These are phyloP conservation scores for Papilio dardanus DNA, from an alignment of 1,140 invertebrate genomes.

Conservation along the genomic window DNA sequence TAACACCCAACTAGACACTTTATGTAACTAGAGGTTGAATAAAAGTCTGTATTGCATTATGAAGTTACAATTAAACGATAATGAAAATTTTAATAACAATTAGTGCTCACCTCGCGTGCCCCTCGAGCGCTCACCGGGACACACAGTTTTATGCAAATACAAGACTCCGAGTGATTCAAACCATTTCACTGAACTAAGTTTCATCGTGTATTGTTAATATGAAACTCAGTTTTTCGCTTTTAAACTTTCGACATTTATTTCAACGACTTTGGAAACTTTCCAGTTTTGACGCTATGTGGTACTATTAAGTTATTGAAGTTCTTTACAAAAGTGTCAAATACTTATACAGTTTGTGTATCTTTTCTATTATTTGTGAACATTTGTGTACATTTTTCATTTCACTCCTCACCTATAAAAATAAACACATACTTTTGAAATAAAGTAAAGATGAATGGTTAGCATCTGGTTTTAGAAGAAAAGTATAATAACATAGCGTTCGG, in stretches of 20 bases:
- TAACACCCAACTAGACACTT: no score
- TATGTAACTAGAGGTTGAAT: no score
- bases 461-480: background rate
- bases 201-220: conserved; percentile 22
- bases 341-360: background rate
- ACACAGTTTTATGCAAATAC: no score
- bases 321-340: conserved; percentile 17
- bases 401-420: background rate
- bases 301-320: conserved; percentile 22
- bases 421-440: background rate
- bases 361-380: background rate
- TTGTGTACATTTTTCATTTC: background rate
- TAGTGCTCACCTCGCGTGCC: background rate
- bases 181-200: conserved; percentile 14
- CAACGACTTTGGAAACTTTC: conserved; percentile 18
- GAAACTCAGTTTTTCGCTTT: conserved; percentile 19
- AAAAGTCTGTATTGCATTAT: no score
- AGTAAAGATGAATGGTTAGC: background rate
- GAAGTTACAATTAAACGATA: background rate
- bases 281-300: conserved; percentile 17
- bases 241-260: conserved; percentile 17
- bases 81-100: conserved; percentile 1
- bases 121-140: background rate
- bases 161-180: background rate
- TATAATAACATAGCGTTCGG: background rate